Evolutionary conservation across 2,113 vertebrate species (phyloP).

Genomic region (Ceyx cyanopectus): DNA sequence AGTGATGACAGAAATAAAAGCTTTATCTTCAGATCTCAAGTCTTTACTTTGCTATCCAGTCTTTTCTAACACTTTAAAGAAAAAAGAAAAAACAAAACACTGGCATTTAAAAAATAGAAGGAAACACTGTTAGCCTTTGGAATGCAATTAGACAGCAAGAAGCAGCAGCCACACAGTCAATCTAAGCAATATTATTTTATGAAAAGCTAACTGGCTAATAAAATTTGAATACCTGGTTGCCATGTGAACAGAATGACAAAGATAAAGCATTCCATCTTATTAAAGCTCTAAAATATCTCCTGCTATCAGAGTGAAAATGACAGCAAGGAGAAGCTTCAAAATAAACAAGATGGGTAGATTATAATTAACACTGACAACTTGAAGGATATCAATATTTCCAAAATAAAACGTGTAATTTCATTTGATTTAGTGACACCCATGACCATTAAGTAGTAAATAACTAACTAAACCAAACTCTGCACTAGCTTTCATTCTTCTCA

Average conservation of each 20-base stretch:
- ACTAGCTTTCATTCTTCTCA: neutral
- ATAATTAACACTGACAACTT: neutral
- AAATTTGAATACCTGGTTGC: neutral
- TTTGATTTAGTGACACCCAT: neutral
- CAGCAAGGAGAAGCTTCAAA: neutral
- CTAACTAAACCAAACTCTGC: neutral
- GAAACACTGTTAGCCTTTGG: neutral
- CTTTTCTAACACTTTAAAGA: neutral
- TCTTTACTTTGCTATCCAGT: neutral
- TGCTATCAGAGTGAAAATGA: neutral
- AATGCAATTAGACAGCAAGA: neutral
- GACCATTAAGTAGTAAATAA: neutral
- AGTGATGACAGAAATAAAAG: neutral
- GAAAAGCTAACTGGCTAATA: neutral
- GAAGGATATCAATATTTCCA: neutral
- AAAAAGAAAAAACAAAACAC: neutral
- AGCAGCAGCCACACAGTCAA: fast-evolving
- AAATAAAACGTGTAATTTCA: neutral
- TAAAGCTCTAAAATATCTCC: neutral
- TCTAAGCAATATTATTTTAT: neutral
- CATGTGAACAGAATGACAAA: neutral
- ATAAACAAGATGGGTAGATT: neutral
- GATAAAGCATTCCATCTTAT: neutral
- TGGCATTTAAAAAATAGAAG: neutral
- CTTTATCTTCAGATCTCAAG: neutral